These are phyloP conservation scores for Argyrosomus japonicus DNA, from an alignment of 2,113 vertebrate species.

Conservation along the genomic window DNA sequence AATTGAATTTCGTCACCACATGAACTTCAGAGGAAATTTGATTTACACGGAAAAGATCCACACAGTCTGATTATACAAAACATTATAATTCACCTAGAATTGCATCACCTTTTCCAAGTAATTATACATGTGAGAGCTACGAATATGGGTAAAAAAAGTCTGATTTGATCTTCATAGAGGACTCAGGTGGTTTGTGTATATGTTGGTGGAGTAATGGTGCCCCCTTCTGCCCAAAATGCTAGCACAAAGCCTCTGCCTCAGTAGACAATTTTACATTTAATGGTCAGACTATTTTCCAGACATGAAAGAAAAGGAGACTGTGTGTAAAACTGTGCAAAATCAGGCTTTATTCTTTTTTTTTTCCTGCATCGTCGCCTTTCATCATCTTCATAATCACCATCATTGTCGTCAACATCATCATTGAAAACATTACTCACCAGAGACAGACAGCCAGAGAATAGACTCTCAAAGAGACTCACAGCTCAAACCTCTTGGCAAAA, in stretches of 20 bases:
- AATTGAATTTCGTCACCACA: not conserved
- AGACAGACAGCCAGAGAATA: slow-evolving; percentile 53
- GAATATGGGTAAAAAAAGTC: not conserved
- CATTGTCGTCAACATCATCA: slow-evolving; percentile 65
- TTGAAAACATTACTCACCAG: slow-evolving; percentile 61
- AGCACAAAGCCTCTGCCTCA: slow-evolving; percentile 17
- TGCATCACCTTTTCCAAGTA: not conserved
- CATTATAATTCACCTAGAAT: not conserved
- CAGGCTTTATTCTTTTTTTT: slow-evolving; percentile 79
- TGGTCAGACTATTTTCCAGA: slow-evolving; percentile 15
- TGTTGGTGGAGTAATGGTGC: slow-evolving; percentile 63
- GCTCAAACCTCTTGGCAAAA: slow-evolving; percentile 55
- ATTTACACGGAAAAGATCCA: not conserved
- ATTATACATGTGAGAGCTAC: not conserved
- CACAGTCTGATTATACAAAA: not conserved
- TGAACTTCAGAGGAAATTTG: not conserved
- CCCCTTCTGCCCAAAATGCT: slow-evolving; percentile 66
- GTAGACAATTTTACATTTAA: not conserved
- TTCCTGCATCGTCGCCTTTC: slow-evolving; percentile 53
- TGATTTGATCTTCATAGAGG: slow-evolving; percentile 1
- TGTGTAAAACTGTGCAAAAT: slow-evolving; percentile 86
- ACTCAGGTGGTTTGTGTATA: not conserved
- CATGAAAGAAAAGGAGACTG: slow-evolving; percentile 52
- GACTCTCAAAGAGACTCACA: slow-evolving; percentile 51
- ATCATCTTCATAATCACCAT: slow-evolving; percentile 64